Evolutionary conservation across 2,888 invertebrate species (phyloP), one percentile per base, ranked within the genome.

Genomic region (Tuta absoluta): DNA sequence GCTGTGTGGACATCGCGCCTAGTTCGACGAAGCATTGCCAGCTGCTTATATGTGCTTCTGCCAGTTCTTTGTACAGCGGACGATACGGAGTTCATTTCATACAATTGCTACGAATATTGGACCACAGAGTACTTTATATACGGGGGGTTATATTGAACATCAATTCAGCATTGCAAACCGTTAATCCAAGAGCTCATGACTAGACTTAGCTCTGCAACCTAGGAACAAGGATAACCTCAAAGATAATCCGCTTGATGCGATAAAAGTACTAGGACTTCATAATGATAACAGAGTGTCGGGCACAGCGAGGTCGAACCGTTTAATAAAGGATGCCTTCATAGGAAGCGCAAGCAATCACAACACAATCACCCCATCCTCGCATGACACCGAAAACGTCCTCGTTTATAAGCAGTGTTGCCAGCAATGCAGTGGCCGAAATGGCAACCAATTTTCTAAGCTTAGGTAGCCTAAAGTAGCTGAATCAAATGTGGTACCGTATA

Each of bases 321-420:
- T 82, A 85, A 81, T 81, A 85, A 84, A 86, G 85, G 85, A 86
- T 81, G 85, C 81, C 85, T 85, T 85, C 87, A 89, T 89, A 90
- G 89, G 88, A 88, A 89, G 87, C 85, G 81, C 83, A 81, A 81
- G 87, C 89, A 91, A 90, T 91, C 89, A 90, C 88, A 87, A 89
- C 86, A 86, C 89, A 87, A 88, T 91, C 91, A 89, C 90, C 89
- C 89, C 84, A 91, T 89, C 89, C 87, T 90, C 81, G 89, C 88
- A 85, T 91, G 91, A 90, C 90, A 91, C 91, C 91, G 85, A 91
- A 91, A 91, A 82, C 88, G 91, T 89, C 91, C 91, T 90, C 91
- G 89, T 84, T 87, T 84, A 87, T 33, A 33, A 33, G 33, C 33
- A 8, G 33, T 33, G 33, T 33, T 33, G 33, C 33, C 33, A 33